These are phyloP conservation scores for Cylas formicarius DNA, from an alignment of 1,140 invertebrate genomes.

Conservation along the genomic window DNA sequence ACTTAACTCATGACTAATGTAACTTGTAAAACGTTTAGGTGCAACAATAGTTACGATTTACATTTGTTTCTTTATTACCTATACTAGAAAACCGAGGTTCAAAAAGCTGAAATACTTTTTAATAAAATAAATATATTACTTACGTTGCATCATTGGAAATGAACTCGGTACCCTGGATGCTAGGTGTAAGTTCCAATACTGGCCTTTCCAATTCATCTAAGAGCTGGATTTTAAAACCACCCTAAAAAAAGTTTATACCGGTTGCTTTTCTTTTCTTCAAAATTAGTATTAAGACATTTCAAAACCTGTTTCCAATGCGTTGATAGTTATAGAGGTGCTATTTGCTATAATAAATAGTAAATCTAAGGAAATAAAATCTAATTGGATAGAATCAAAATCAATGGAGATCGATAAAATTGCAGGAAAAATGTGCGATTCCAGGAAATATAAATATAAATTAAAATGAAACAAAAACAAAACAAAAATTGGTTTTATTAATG, in stretches of 20 bases:
- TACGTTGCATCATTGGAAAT: constrained; percentile 69
- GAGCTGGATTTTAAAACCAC: constrained; percentile 78
- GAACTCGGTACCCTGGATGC: constrained; percentile 69
- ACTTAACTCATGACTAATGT: constrained; percentile 4
- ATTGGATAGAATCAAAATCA: no score
- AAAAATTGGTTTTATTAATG: neutral
- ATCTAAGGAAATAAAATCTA: no score
- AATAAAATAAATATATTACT: constrained; percentile 34
- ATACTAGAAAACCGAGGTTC: no score
- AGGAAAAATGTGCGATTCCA: constrained; percentile 1
- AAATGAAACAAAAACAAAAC: neutral
- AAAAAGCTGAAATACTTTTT: neutral
- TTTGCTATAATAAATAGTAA: no score
- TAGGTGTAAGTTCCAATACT: constrained; percentile 75
- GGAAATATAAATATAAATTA: neutral
- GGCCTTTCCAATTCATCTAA: constrained; percentile 73
- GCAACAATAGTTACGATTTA: no score
- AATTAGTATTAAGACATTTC: neutral
- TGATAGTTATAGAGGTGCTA: no score
- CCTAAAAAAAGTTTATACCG: constrained; percentile 52
- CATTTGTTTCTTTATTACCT: no score
- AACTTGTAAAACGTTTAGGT: neutral
- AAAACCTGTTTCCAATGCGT: no score
- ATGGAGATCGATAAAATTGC: no score
- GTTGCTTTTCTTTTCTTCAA: no score